Conservation (phyloP, 2,797 vertebrate species). For the Nasua narica region DNA sequence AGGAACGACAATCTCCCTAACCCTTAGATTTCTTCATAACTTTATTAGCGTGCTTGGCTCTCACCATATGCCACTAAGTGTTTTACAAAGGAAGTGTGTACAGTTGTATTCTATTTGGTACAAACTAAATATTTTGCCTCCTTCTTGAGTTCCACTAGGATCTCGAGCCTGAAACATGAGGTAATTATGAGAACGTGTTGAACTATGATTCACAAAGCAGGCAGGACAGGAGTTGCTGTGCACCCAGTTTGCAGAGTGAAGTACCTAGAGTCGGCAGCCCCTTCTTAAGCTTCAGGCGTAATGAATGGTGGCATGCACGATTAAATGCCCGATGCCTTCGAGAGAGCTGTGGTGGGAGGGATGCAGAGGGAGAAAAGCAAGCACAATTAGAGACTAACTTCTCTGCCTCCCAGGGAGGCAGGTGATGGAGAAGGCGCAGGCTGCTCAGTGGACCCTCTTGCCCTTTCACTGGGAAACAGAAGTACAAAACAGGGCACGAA, state of each 20-base stretch:
- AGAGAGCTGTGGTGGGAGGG: not conserved
- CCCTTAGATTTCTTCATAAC: constrained; percentile 74
- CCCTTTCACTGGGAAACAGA: not conserved
- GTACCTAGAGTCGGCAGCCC: constrained; percentile 31
- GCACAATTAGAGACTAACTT: not conserved
- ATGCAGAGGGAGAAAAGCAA: constrained; percentile 31
- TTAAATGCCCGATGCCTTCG: constrained; percentile 61
- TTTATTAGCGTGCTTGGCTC: constrained; percentile 75
- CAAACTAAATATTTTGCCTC: constrained; percentile 77
- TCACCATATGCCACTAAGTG: constrained; percentile 80
- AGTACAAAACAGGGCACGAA: not conserved
- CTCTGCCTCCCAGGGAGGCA: not conserved
- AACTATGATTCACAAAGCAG: constrained; percentile 54
- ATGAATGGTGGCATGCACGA: not conserved
- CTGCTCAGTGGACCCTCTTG: not conserved
- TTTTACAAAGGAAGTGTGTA: constrained; percentile 72
- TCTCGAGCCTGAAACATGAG: constrained; percentile 48
- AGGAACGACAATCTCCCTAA: constrained; percentile 39
- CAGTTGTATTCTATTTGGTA: constrained; percentile 75
- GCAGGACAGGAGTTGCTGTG: not conserved
- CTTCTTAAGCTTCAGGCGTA: constrained; percentile 35
- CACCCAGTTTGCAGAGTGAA: constrained; percentile 28
- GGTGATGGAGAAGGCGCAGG: not conserved
- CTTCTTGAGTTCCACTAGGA: constrained; percentile 61
- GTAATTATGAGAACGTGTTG: constrained; percentile 63